These are phyloP conservation scores for Mellivora capensis DNA, from an alignment of 2,113 vertebrate genomes.

Conservation along the genomic window DNA sequence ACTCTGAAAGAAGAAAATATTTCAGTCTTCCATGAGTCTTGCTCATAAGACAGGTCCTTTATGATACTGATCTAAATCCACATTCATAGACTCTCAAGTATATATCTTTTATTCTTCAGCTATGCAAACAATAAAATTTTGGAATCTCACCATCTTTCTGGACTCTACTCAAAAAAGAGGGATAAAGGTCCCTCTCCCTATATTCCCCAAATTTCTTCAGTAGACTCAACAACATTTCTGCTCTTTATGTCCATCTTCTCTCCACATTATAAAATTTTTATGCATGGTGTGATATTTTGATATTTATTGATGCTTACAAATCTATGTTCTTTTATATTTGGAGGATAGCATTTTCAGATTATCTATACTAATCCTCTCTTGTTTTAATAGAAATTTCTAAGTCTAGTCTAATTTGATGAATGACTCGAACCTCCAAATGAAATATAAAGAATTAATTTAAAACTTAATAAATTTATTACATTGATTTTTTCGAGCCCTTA, in stretches of 20 bases:
- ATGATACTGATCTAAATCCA: neutral
- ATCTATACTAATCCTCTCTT: neutral
- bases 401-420: neutral
- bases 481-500: neutral
- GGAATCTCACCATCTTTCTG: neutral
- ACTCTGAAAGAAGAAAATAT: neutral
- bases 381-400: constrained; percentile 1
- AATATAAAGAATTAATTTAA: neutral
- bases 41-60: neutral
- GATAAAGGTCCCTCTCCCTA: neutral
- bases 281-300: neutral
- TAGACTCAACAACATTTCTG: neutral
- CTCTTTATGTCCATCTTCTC: neutral
- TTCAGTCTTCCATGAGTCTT: neutral
- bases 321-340: neutral
- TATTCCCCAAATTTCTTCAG: neutral
- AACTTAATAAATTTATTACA: neutral
- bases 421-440: neutral
- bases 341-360: neutral
- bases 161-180: neutral
- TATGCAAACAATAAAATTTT: neutral
- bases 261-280: neutral
- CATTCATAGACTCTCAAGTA: neutral
- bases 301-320: neutral
- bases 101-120: neutral